phyloP scores from a whole-genome alignment of 2,797 vertebrate species.

The Characodon lateralis region DNA sequence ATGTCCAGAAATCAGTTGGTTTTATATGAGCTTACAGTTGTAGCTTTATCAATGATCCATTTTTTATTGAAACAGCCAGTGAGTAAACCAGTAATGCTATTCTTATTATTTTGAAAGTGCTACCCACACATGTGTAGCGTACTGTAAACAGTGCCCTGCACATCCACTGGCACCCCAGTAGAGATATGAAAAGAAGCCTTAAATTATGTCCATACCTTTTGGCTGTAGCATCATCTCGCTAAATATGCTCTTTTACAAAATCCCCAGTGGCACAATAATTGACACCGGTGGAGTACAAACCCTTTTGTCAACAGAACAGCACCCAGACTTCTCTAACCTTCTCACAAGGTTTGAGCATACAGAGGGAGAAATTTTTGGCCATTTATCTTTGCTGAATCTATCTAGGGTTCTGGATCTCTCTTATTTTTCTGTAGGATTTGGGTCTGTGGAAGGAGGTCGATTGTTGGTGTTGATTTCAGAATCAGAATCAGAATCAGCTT shows the following conservation, averaged over 20 bases:
- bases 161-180: too few species aligned
- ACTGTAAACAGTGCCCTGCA: too few species aligned
- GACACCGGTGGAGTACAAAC: neutral
- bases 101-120: too few species aligned
- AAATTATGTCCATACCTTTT: too few species aligned
- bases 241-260: neutral
- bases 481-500: too few species aligned
- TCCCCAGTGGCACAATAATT: neutral
- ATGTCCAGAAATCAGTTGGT: conserved; percentile 10
- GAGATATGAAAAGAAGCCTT: too few species aligned
- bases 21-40: neutral
- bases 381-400: neutral
- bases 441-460: neutral
- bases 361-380: neutral
- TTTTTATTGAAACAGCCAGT: neutral
- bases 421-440: neutral
- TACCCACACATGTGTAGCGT: too few species aligned
- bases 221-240: too few species aligned
- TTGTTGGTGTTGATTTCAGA: neutral
- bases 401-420: neutral
- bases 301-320: neutral
- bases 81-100: too few species aligned
- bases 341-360: neutral
- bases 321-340: neutral
- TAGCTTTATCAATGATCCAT: neutral